Evolutionary conservation across 2,888 invertebrate genomes (phyloP), one percentile per base, ranked within the genome.

Genomic region (Nemotelus pantherinus): DNA sequence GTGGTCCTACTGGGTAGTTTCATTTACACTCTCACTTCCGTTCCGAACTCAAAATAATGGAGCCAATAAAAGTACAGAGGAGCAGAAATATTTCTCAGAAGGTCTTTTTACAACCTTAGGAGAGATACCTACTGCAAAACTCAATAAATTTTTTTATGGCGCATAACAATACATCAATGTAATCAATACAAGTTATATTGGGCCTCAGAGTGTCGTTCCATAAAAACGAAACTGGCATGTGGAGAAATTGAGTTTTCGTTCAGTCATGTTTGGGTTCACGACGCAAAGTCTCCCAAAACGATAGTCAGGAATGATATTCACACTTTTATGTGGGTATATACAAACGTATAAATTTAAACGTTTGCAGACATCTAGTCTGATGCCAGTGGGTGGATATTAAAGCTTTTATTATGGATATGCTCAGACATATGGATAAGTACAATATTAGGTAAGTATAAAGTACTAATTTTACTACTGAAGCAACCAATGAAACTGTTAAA

Each of bases 141-240:
- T 58, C 78, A 78, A 78, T 78, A 78, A 78, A 78, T 67, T 65
- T 67, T 78, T 78, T 78, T 78, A 78, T 77, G 77, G 77, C 77
- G 67, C 72, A 77, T 77, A 76, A 77, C 78, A 78, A 78, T 78
- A 78, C 76, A 78, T 78, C 78, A 78, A 78, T 78, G 78, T 78
- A 78, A 78, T 78, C 78, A 78, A 78, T 78, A 77, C 76, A 10
- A 76, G 76, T 68, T 78, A 76, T 78, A 78, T 78, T 78, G 77
- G 78, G 77, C 78, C 77, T 78, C 58, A 39, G 78, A 77, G 78
- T 78, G 74, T 74, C 78, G 74, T 78, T 78, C n/a, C 63, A 64
- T 45, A 63, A 60, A 68, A 78, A 78, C 55, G 70, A 53, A 68
- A 63, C 71, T 57, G 71, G 64, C 76, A 71, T 70, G 57, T 53